phyloP scores from a whole-genome alignment of 2,797 vertebrate genomes.

The Pseudochirops cupreus region DNA sequence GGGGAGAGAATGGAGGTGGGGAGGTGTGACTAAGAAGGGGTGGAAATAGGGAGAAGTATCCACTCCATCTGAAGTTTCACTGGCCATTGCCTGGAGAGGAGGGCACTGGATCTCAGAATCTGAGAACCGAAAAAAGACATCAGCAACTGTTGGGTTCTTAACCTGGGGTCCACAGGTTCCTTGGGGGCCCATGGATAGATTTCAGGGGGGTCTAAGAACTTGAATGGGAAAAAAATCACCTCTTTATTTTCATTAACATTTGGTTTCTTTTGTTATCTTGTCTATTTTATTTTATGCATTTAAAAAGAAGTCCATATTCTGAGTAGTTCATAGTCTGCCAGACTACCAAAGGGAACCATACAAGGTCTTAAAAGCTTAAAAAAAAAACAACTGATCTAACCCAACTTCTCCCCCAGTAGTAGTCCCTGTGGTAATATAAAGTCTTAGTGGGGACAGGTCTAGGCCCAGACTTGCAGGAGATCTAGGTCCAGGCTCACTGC shows the following conservation, averaged over 20 bases:
- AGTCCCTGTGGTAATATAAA: neutral
- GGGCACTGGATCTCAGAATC: neutral
- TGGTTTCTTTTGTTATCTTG: neutral
- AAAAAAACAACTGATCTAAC: neutral
- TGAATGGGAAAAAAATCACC: neutral
- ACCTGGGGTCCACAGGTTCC: neutral
- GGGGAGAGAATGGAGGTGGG: neutral
- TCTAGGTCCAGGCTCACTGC: neutral
- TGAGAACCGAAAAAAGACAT: neutral
- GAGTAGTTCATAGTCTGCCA: neutral
- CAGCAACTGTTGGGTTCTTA: neutral
- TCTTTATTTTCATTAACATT: neutral
- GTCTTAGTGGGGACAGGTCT: neutral
- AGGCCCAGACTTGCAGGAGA: neutral
- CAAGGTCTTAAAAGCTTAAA: neutral
- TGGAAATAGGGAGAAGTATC: neutral
- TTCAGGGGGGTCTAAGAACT: neutral
- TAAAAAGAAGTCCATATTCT: neutral
- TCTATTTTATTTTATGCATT: neutral
- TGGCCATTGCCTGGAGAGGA: neutral
- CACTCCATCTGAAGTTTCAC: neutral
- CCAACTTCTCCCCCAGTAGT: neutral
- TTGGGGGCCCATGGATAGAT: neutral
- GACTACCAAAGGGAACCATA: neutral
- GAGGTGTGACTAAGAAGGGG: neutral